These are phyloP conservation scores for Pseudachorutes palmiensis DNA, from an alignment of 1,140 invertebrate genomes.

Conservation along the genomic window DNA sequence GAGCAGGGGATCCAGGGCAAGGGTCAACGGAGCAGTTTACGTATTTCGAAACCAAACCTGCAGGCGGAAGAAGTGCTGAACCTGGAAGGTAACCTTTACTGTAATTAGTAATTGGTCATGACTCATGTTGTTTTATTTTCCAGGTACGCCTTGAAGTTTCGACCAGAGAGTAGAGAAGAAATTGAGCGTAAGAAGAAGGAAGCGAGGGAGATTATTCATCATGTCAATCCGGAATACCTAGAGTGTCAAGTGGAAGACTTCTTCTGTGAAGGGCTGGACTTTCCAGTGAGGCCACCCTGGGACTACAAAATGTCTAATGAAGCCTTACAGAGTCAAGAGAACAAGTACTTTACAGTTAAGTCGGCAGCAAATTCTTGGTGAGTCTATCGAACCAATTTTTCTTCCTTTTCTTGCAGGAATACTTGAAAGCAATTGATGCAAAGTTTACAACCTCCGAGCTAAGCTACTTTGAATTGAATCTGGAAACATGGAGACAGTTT, in stretches of 20 bases:
- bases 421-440: slow-evolving; percentile 51
- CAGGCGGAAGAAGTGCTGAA: neutral
- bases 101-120: neutral
- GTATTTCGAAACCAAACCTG: slow-evolving; percentile 13
- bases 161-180: slow-evolving; percentile 60
- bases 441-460: slow-evolving; percentile 46
- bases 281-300: slow-evolving; percentile 76
- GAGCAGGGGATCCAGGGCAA: too few species aligned
- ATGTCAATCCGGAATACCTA: slow-evolving; percentile 51
- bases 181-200: slow-evolving; percentile 54
- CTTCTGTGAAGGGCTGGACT: slow-evolving; percentile 63
- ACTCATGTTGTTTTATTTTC: neutral
- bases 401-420: slow-evolving; percentile 46
- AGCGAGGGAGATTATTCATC: slow-evolving; percentile 51
- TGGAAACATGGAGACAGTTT: slow-evolving; percentile 87
- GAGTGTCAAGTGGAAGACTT: slow-evolving; percentile 63
- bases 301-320: slow-evolving; percentile 60
- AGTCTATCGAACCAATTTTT: slow-evolving; percentile 12
- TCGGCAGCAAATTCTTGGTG: neutral
- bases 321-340: slow-evolving; percentile 63
- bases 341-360: slow-evolving; percentile 55
- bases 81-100: slow-evolving; percentile 5
- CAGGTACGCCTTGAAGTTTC: slow-evolving; percentile 65
- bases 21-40: too few species aligned
- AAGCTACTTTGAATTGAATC: slow-evolving; percentile 77